Base-by-base conservation (phyloP, 2,797 vertebrate species). In the Oophaga sylvatica region DNA sequence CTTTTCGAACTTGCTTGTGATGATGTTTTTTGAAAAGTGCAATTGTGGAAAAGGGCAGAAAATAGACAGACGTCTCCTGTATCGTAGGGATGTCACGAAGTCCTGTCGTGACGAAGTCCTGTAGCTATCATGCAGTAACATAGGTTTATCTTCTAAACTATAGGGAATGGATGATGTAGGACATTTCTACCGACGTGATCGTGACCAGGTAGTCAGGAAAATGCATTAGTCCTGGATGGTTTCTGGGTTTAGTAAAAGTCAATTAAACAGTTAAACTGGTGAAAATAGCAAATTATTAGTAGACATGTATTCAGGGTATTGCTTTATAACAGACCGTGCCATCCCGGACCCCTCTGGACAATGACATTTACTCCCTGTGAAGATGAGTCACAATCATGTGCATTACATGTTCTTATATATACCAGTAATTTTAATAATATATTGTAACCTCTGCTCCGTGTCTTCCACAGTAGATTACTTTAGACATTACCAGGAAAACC, bases 401-500 rank as follows among this genome's bases (percentile, higher is more conserved):
- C n/a, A 6, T 10, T n/a, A 13, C 8, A 48, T 22, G 20, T 48
- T 17, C 35, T 67, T 82, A 35, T 26, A 48, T 41, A 45, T 75
- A 73, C 22, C 53, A 70, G 48, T 75, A 70, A 22, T 73, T 83
- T 29, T 71, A 6, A 29, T n/a, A 7, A 31, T 59, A 17, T 84
- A 59, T 73, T 75, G 15, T 73, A 71, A 84, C 73, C 31, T 84
- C 70, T 84, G 70, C 65, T 57, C n/a, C 41, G 31, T 29, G 48
- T 82, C 63, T 67, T 17, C n/a, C 48, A 13, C n/a, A 82, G 26
- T 53, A 56, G 16, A 53, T 82, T 67, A 45, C n/a, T 26, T 35
- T 12, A 68, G 71, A 45, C 35, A 19, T 45, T 29, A n/a, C 15
- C 26, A 17, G 71, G 41, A 75, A 75, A 48, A 48, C 9, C 41